Base-by-base conservation (phyloP, 2,113 vertebrate species). In the Misgurnus anguillicaudatus region DNA sequence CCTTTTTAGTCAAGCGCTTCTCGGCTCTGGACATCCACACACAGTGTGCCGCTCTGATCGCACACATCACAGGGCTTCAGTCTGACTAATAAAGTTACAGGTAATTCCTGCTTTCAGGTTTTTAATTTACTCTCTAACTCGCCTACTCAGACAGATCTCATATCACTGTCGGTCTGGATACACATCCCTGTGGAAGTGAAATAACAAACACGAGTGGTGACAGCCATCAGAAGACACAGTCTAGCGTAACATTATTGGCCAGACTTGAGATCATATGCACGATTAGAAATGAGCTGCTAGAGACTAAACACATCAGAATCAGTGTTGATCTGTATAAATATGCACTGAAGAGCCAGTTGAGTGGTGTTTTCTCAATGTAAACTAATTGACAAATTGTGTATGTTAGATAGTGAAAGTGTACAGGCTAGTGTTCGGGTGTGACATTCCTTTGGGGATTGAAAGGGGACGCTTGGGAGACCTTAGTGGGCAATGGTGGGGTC, bases 381-480 rank as follows among this genome's bases (percentile, higher is more conserved):
- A 55, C 51, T 11, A 41, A n/a, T 21, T 42, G 17, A 41, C 39
- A 10, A 41, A 21, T 17, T n/a, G 61, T 65, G 11, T 75, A 51
- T 58, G 64, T 75, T 21, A 67, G 62, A 47, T 4, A 24, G 45
- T 70, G 73, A 70, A 42, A 71, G 48, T 60, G 14, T 60, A 24
- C 60, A 71, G 51, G 45, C 24, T 19, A 39, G 61, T 41, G 58
- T 19, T 31, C 24, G 36, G 13, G 16, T 83, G 60, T 82, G 67
- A 78, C 75, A 87, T 87, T 88, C 85, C 79, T 67, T 11, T 51
- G 69, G 83, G 79, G 66, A 77, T 77, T 79, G 36, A 60, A 41
- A 64, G 39, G 58, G 24, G 45, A 73, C 81, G 80, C 83, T 64
- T 78, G 65, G 9, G 13, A n/a, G 78, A 87, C 79, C 68, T 78